Percentiles rank a stretch among this genome's conserved stretches.
These are phyloP conservation scores for Folsomia manolachei DNA, from an alignment of 2,888 invertebrate species.

Conservation along the genomic window DNA sequence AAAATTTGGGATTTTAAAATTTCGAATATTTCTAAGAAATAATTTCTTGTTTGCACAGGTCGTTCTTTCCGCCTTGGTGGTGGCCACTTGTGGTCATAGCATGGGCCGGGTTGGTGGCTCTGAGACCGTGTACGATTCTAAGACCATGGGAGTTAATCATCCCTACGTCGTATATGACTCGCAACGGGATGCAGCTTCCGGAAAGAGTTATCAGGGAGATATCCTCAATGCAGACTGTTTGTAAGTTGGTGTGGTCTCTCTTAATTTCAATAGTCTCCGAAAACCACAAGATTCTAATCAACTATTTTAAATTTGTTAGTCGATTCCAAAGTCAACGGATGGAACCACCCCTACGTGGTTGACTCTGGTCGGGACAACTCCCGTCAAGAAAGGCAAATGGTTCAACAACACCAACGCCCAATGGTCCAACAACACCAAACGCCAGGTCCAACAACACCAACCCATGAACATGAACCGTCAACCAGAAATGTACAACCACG, in stretches of 20 bases:
- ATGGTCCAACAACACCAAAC: not conserved
- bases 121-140: slow-evolving; percentile 15
- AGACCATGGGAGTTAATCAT: slow-evolving; percentile 10
- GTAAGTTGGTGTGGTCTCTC: slow-evolving; percentile 16
- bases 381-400: slow-evolving; percentile 1
- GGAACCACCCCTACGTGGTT: slow-evolving; percentile 37
- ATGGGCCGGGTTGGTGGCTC: slow-evolving; percentile 26
- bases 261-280: not conserved
- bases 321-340: slow-evolving; percentile 24
- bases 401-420: slow-evolving; percentile 14
- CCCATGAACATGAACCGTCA: slow-evolving; percentile 8
- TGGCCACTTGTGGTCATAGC: slow-evolving; percentile 25
- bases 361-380: slow-evolving; percentile 26
- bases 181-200: slow-evolving; percentile 31
- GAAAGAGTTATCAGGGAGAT: slow-evolving; percentile 26
- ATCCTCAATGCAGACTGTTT: slow-evolving; percentile 29
- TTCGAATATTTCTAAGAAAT: not conserved
- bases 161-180: slow-evolving; percentile 37
- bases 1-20: not conserved
- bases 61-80: slow-evolving; percentile 21
- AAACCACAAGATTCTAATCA: not conserved
- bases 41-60: slow-evolving; percentile 4
- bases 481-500: not conserved
- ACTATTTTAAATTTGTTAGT: not conserved
- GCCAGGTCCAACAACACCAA: slow-evolving; percentile 6